These are phyloP conservation scores for Seira musarum DNA, from an alignment of 2,888 invertebrate species.

Conservation along the genomic window DNA sequence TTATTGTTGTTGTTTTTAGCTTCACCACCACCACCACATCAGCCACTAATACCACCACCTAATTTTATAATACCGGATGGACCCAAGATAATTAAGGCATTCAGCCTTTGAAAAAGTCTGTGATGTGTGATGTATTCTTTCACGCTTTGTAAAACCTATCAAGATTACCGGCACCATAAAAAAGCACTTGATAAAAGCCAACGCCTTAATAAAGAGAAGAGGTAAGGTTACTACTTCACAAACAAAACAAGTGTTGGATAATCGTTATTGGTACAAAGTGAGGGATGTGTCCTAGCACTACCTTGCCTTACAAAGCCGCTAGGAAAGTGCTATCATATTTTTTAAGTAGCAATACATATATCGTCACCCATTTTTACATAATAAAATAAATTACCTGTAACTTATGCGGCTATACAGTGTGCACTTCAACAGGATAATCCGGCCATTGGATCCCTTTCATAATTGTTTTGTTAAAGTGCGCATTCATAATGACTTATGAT, in stretches of 20 bases:
- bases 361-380: constrained; percentile 10
- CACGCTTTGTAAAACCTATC: constrained; percentile 14
- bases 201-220: not conserved
- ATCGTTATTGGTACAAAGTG: constrained; percentile 9
- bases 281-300: constrained; percentile 10
- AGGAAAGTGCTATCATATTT: too few species aligned
- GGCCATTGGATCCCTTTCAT: not conserved
- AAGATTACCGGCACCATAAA: not conserved
- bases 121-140: not conserved
- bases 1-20: not conserved
- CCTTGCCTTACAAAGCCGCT: not conserved
- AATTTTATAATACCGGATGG: constrained; percentile 17
- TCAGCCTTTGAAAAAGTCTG: too few species aligned
- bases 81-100: not conserved
- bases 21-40: too few species aligned
- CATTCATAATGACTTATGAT: not conserved
- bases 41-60: not conserved
- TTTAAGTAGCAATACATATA: not conserved
- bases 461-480: constrained; percentile 11
- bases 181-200: constrained; percentile 3
- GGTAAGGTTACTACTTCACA: not conserved
- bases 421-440: too few species aligned
- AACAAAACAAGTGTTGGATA: constrained; percentile 4
- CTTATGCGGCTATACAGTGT: not conserved
- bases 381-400: constrained; percentile 16